Evolutionary conservation across 2,113 vertebrate species (phyloP).

Genomic region (Isurus oxyrinchus): DNA sequence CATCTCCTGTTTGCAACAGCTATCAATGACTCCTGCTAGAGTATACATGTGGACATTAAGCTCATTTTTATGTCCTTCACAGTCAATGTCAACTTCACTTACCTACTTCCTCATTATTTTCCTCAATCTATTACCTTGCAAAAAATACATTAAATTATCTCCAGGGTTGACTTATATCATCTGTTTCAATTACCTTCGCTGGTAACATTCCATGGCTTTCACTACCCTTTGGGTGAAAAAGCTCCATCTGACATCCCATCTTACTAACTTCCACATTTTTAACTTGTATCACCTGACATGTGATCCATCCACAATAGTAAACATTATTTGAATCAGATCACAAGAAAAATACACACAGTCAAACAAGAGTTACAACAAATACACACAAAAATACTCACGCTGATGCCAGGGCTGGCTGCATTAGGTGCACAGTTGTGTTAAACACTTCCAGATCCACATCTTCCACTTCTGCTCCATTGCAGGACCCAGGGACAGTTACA

Average conservation of each 20-base stretch:
- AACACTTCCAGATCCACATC: slow-evolving; percentile 80
- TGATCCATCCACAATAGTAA: neutral
- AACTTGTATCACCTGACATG: neutral
- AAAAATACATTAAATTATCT: neutral
- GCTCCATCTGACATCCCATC: neutral
- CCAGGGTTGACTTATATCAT: neutral
- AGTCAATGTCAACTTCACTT: neutral
- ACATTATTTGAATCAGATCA: neutral
- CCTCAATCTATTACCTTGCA: neutral
- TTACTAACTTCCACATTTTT: neutral
- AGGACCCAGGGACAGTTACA: slow-evolving; percentile 72
- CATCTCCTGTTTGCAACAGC: neutral
- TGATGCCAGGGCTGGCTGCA: slow-evolving; percentile 62
- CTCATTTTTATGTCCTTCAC: neutral
- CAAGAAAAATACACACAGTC: neutral
- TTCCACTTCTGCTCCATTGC: slow-evolving; percentile 74
- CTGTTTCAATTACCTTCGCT: neutral
- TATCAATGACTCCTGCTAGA: neutral
- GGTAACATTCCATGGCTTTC: neutral
- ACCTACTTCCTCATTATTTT: neutral
- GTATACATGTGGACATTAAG: neutral
- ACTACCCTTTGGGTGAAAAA: neutral
- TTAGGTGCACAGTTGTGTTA: slow-evolving; percentile 72
- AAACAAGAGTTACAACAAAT: neutral
- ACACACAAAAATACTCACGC: slow-evolving; percentile 55